Base-by-base conservation (phyloP, 2,113 vertebrate species). In the Cheirogaleus medius region DNA sequence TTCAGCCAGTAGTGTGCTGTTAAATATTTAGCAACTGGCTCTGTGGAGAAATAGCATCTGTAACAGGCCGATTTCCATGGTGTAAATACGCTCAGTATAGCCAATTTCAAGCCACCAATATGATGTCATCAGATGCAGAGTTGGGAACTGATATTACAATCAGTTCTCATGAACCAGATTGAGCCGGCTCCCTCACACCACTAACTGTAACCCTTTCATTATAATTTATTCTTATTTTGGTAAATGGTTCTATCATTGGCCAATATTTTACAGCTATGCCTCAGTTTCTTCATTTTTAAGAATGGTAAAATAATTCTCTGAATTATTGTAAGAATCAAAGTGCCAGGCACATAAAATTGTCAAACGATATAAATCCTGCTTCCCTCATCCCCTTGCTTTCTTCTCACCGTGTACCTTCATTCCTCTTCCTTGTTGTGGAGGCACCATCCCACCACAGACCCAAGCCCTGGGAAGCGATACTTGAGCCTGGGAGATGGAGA, bases 231-330 rank as follows among this genome's bases (percentile, higher is more conserved):
- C 23, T 78, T 81, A 52, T 73, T 81, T 71, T 37, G 7, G 11
- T 52, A 60, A 25, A 13, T 58, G 60, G 52, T 29, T 74, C 32
- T 64, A 44, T 4, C 52, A 76, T 6, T 66, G 69, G 17, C 23
- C 76, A 54, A 18, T 56, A 54, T 76, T 64, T 93, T 88, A 47
- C 0, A 68, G 17, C 8, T n/a, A n/a, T 21, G 12, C 18, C 71
- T 94, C 60, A 10, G 2, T 91, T 82, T 94, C 90, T 94, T 77
- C 64, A 32, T 18, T 87, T 91, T 66, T 52, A 60, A 82, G 93
- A 42, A 2, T 64, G 11, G 4, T 18, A 69, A 90, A 88, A 37
- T 39, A 94, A 89, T 90, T 87, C 52, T 81, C 49, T 25, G 15
- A 15, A 29, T 64, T 82, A 39, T 8, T 60, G 20, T 83, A 44